Conservation (phyloP, 2,797 vertebrate genomes). For the Rhabdophis nuchalis region DNA sequence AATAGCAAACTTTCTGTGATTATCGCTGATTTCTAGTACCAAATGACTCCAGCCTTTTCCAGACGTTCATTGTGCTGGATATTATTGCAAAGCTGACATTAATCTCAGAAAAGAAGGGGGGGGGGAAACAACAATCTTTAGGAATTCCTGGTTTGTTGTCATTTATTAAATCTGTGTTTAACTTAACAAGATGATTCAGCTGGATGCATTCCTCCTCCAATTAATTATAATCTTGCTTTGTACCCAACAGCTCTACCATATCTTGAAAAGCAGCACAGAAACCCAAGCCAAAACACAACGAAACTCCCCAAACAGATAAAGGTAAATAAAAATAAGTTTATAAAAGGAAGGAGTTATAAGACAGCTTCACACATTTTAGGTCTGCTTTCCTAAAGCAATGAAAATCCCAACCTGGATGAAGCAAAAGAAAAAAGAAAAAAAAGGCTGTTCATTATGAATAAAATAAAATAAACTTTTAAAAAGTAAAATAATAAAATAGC, state of each 20-base stretch:
- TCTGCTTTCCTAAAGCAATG: background rate
- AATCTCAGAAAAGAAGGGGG: constrained; percentile 42
- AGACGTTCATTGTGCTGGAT: constrained; percentile 22
- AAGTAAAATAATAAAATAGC: background rate
- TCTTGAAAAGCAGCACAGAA: background rate
- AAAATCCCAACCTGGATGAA: background rate
- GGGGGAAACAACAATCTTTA: constrained; percentile 1
- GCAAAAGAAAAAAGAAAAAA: background rate
- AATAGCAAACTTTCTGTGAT: constrained; percentile 29
- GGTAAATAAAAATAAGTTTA: constrained; percentile 2
- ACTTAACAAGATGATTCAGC: background rate
- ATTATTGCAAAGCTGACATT: constrained; percentile 23
- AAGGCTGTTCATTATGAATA: background rate
- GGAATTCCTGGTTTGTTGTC: constrained; percentile 11
- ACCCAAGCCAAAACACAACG: background rate
- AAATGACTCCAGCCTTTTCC: constrained; percentile 35
- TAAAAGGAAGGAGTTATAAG: constrained; percentile 9
- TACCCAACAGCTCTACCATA: background rate
- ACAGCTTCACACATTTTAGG: background rate
- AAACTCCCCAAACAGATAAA: background rate
- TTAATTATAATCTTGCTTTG: constrained; percentile 9
- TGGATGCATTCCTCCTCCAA: background rate
- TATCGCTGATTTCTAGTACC: constrained; percentile 28
- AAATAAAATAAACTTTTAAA: background rate
- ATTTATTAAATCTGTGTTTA: background rate